phyloP scores from a whole-genome alignment of 2,888 invertebrate species.

The Dasypogon diadema region DNA sequence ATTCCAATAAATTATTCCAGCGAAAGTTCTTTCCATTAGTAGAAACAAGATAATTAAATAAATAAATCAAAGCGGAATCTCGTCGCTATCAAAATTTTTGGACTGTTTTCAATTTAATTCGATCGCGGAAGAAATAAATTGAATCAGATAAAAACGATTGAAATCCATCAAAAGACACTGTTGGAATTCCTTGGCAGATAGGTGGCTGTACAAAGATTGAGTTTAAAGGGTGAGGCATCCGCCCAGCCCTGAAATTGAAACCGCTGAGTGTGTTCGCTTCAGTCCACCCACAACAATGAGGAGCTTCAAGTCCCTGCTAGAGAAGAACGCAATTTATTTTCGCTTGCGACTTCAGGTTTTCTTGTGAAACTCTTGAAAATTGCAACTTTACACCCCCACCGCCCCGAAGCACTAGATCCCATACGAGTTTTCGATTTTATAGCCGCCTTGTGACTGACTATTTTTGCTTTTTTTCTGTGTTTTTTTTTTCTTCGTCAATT shows the following conservation, averaged over 20 bases:
- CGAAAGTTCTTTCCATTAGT: no score
- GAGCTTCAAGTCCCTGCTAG: background rate
- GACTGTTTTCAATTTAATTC: slow-evolving; percentile 5
- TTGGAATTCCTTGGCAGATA: slow-evolving; percentile 5
- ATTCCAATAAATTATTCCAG: no score
- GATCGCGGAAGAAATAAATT: background rate
- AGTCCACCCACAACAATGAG: slow-evolving; percentile 2
- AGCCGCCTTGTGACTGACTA: background rate
- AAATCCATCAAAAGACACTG: slow-evolving; percentile 1
- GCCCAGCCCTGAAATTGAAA: background rate
- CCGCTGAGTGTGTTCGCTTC: background rate
- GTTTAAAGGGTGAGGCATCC: slow-evolving; percentile 8
- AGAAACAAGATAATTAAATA: no score
- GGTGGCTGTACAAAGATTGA: slow-evolving; percentile 22
- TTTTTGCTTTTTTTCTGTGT: slow-evolving; percentile 4
- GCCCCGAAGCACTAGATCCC: background rate
- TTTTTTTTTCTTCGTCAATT: slow-evolving; percentile 31
- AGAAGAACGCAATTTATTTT: slow-evolving; percentile 40
- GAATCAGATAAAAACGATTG: background rate
- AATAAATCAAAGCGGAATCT: no score
- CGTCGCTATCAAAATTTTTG: no score
- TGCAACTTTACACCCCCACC: background rate
- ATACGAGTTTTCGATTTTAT: slow-evolving; percentile 10
- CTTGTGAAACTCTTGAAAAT: background rate
- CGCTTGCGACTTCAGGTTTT: slow-evolving; percentile 38